A percentile compares a stretch with the other conserved stretches of the same genome.
Evolutionary conservation across 2,113 vertebrate genomes (phyloP).

Genomic region (Spheniscus mendiculus): DNA sequence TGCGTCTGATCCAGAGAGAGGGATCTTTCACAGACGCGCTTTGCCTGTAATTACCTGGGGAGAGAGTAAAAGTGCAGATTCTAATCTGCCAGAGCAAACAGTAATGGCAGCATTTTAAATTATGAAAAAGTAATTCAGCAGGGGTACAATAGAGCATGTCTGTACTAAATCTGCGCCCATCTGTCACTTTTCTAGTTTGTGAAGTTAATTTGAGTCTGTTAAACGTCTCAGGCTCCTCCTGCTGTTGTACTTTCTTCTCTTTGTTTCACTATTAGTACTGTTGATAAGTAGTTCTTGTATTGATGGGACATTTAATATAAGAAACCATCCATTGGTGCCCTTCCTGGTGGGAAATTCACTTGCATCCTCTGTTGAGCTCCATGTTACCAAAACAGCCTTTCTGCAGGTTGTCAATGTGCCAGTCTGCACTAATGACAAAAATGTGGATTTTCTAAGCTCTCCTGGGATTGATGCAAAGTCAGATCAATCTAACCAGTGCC

Average conservation of each 20-base stretch:
- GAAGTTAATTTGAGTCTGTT: neutral
- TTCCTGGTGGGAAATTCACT: neutral
- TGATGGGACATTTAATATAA: neutral
- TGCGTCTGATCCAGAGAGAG: neutral
- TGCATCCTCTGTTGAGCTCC: neutral
- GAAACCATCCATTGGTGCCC: neutral
- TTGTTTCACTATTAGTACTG: neutral
- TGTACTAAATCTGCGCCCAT: neutral
- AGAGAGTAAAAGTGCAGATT: neutral
- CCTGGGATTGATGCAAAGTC: neutral
- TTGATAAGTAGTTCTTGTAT: neutral
- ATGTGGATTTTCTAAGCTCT: neutral
- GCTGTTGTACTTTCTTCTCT: neutral
- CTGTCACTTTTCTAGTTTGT: neutral
- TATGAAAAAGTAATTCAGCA: neutral
- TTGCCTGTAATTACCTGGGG: neutral
- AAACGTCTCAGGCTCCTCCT: neutral
- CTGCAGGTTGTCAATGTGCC: neutral
- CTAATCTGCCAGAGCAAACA: neutral
- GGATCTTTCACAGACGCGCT: neutral
- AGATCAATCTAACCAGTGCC: neutral
- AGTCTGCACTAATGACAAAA: neutral
- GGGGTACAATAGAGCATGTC: neutral
- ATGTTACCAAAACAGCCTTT: neutral
- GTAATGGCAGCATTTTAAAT: neutral